These are phyloP conservation scores for Diogma glabrata DNA, from an alignment of 2,888 invertebrate genomes.

Conservation along the genomic window DNA sequence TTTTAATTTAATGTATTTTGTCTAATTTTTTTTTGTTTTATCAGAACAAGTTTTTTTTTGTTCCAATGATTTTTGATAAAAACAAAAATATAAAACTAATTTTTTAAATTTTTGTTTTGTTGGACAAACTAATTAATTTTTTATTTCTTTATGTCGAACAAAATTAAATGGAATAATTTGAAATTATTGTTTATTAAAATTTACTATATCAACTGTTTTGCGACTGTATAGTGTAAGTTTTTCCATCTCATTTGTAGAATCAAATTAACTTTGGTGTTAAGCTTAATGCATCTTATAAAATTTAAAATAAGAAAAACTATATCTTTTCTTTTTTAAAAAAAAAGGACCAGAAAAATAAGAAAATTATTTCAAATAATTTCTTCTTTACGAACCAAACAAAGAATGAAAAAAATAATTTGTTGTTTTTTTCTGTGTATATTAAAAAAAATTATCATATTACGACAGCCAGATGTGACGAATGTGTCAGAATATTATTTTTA, in stretches of 20 bases:
- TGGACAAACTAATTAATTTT: no score
- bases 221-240: neutral
- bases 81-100: slow-evolving; percentile 2
- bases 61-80: neutral
- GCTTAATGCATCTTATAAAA: no score
- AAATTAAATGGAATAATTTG: no score
- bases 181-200: no score
- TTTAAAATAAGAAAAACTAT: no score
- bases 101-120: slow-evolving; percentile 1
- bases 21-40: slow-evolving; percentile 8
- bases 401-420: no score
- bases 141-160: no score
- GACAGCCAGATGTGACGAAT: slow-evolving; percentile 18
- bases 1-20: no score
- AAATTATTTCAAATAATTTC: neutral
- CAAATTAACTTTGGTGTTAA: slow-evolving; percentile 7
- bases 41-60: slow-evolving; percentile 7
- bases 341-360: neutral
- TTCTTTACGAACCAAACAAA: no score
- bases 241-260: slow-evolving; percentile 7
- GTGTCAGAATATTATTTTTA: slow-evolving; percentile 15
- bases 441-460: slow-evolving; percentile 9
- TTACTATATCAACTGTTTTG: no score
- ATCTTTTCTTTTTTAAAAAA: no score
- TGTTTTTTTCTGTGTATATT: no score